Conservation (phyloP, 2,797 vertebrate genomes). For the Enteromius afrohamiltoni region DNA sequence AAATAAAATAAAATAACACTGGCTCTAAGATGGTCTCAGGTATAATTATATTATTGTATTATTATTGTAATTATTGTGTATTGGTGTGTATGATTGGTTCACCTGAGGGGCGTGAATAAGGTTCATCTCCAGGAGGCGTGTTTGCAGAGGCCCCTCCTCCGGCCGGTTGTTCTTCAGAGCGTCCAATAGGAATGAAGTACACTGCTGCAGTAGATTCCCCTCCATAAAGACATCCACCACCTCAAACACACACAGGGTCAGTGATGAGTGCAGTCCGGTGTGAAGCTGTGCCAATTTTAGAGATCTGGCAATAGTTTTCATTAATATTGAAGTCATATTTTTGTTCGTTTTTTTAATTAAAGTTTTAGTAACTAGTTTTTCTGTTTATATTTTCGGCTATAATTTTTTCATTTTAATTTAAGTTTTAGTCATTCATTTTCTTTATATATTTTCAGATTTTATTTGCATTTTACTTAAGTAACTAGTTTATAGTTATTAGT, state of each 20-base stretch:
- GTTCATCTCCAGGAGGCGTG: conserved; percentile 93
- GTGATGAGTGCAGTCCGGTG: neutral
- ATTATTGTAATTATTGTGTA: too few species aligned
- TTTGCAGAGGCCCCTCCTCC: conserved; percentile 89
- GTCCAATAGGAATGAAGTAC: conserved; percentile 91
- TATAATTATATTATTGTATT: neutral
- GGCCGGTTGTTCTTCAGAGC: conserved; percentile 89
- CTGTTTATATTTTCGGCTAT: neutral
- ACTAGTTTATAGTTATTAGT: neutral
- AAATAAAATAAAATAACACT: neutral
- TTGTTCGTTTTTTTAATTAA: neutral
- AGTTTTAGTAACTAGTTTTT: neutral
- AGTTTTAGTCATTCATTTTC: neutral
- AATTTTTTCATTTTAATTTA: neutral
- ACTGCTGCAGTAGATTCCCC: conserved; percentile 91
- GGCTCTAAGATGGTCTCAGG: neutral
- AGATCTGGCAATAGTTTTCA: neutral
- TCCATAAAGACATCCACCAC: conserved; percentile 97
- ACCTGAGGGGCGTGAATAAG: conserved; percentile 93
- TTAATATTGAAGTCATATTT: neutral
- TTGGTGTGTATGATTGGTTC: neutral
- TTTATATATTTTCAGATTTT: neutral
- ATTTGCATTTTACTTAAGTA: neutral
- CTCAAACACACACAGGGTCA: conserved; percentile 66
- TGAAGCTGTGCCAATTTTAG: neutral